Evolutionary conservation across 1,140 invertebrate genomes (phyloP).

Genomic region (Drosophila tani): DNA sequence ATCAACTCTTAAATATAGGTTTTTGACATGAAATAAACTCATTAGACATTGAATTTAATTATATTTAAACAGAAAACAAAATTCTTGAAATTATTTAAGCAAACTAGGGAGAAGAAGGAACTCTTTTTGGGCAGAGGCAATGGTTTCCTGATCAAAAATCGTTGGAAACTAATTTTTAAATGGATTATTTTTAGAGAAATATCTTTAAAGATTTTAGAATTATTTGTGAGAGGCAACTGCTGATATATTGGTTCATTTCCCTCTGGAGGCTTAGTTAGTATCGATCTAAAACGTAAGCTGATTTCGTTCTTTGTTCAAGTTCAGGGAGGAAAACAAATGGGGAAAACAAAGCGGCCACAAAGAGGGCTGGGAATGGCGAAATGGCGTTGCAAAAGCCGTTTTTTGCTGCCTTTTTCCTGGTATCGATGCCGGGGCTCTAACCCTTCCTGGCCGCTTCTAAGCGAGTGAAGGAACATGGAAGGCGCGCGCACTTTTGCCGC

Average conservation of each 20-base stretch:
- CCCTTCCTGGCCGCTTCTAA: constrained; percentile 24
- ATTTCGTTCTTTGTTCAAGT: constrained; percentile 72
- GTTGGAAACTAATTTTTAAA: background rate
- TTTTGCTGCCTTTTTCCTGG: constrained; percentile 37
- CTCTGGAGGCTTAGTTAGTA: constrained; percentile 41
- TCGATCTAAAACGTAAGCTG: constrained; percentile 67
- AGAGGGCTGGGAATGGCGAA: constrained; percentile 35
- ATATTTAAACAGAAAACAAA: too few relatives aligned
- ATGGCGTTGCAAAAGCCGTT: constrained; percentile 60
- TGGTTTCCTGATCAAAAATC: background rate
- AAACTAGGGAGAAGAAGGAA: background rate
- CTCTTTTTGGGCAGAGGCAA: too few relatives aligned
- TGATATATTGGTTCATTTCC: background rate
- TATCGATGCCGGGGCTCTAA: constrained; percentile 34
- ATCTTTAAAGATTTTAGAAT: background rate
- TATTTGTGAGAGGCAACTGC: background rate
- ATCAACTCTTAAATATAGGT: constrained; percentile 20
- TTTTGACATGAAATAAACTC: constrained; percentile 23
- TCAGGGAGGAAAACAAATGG: constrained; percentile 54
- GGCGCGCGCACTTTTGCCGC: constrained; percentile 44
- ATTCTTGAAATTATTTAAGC: background rate
- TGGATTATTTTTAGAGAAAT: background rate
- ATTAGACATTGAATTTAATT: background rate
- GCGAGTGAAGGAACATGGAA: constrained; percentile 58
- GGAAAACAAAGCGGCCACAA: constrained; percentile 46